Evolutionary conservation across 2,888 invertebrate genomes (phyloP).

Genomic region (Drosophila macrospina): DNA sequence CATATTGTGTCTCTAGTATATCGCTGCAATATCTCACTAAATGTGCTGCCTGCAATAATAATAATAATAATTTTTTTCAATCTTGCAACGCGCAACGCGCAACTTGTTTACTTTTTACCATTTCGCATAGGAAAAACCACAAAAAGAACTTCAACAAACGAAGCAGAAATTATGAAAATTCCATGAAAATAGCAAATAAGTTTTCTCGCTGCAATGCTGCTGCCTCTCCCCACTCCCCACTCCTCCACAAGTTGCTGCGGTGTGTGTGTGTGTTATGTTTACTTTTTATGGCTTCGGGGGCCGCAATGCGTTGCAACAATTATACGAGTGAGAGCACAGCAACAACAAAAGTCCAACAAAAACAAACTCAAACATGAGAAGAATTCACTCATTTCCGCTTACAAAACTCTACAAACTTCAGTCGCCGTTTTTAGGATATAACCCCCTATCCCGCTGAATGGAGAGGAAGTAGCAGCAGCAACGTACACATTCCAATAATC

Average conservation of each 20-base stretch:
- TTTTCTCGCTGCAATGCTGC: slow-evolving; percentile 65
- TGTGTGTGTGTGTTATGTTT: slow-evolving; percentile 71
- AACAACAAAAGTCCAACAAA: slow-evolving; percentile 34
- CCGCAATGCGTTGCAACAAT: slow-evolving; percentile 80
- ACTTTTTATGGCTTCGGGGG: slow-evolving; percentile 77
- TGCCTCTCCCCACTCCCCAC: too few species aligned
- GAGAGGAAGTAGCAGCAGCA: background rate
- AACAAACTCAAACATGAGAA: slow-evolving; percentile 61
- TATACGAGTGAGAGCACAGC: slow-evolving; percentile 67
- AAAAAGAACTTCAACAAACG: slow-evolving; percentile 55
- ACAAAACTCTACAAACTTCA: slow-evolving; percentile 57
- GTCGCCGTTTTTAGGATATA: slow-evolving; percentile 30
- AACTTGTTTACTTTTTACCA: slow-evolving; percentile 72
- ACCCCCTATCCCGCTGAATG: background rate
- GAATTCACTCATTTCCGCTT: slow-evolving; percentile 77
- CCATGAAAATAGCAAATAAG: slow-evolving; percentile 81
- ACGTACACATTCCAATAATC: slow-evolving; percentile 68
- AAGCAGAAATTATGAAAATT: slow-evolving; percentile 81
- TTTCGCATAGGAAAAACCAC: slow-evolving; percentile 65
- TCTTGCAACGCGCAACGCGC: slow-evolving; percentile 38
- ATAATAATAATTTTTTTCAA: slow-evolving; percentile 53
- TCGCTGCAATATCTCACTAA: slow-evolving; percentile 44
- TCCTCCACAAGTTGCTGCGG: background rate
- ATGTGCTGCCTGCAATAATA: slow-evolving; percentile 37
- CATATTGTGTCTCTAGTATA: slow-evolving; percentile 50